These are phyloP conservation scores for Otolemur crassicaudatus DNA, from an alignment of 2,797 vertebrate genomes.

Conservation along the genomic window DNA sequence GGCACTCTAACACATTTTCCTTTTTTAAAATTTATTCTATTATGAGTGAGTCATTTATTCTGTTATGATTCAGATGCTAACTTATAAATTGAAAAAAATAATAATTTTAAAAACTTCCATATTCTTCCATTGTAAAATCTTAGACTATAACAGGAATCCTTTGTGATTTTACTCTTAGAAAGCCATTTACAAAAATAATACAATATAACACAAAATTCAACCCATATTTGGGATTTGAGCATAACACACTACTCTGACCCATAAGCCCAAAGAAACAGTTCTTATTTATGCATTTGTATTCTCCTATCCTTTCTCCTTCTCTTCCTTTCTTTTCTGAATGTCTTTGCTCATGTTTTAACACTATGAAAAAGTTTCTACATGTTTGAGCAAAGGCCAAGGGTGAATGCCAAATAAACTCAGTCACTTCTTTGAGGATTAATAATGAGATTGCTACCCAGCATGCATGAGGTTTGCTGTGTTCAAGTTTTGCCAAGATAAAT, in stretches of 20 bases:
- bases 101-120: not conserved
- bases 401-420: conserved; percentile 65
- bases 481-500: conserved; percentile 72
- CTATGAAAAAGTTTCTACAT: conserved; percentile 70
- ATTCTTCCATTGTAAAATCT: conserved; percentile 24
- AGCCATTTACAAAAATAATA: conserved; percentile 44
- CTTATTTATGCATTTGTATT: conserved; percentile 16
- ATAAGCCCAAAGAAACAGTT: not conserved
- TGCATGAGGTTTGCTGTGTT: conserved; percentile 14
- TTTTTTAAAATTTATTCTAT: conserved; percentile 42
- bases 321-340: not conserved
- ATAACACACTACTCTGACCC: conserved; percentile 17
- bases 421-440: conserved; percentile 36
- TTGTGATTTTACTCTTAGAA: conserved; percentile 25
- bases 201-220: conserved; percentile 34
- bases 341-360: conserved; percentile 67
- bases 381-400: conserved; percentile 54
- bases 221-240: not conserved
- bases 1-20: not conserved
- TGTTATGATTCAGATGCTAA: conserved; percentile 42
- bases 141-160: not conserved
- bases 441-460: conserved; percentile 39
- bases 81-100: conserved; percentile 44
- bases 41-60: conserved; percentile 41
- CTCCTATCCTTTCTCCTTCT: not conserved